Evolutionary conservation across 2,113 vertebrate species (phyloP).

Genomic region (Mus musculus): DNA sequence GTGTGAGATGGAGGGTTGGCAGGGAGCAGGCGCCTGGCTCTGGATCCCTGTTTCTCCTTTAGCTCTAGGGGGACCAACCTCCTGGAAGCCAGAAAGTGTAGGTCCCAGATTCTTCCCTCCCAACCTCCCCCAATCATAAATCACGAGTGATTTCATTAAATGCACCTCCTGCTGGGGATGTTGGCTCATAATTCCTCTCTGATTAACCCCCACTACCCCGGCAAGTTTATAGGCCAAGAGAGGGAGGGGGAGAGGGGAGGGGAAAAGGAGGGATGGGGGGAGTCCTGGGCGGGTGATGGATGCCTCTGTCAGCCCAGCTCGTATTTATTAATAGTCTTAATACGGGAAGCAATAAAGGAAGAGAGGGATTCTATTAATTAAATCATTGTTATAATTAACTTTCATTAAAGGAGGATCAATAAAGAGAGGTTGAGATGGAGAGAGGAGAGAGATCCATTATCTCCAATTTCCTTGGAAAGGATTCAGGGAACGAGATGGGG

Average conservation of each 20-base stretch:
- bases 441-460: slow-evolving; percentile 86
- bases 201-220: slow-evolving; percentile 85
- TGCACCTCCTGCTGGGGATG: slow-evolving; percentile 84
- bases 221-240: slow-evolving; percentile 84
- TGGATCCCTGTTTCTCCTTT: slow-evolving; percentile 28
- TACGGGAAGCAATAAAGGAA: slow-evolving; percentile 88
- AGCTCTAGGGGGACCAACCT: neutral
- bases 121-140: slow-evolving; percentile 77
- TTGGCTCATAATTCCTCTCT: slow-evolving; percentile 86
- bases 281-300: slow-evolving; percentile 84
- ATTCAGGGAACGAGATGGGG: slow-evolving; percentile 80
- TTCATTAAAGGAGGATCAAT: slow-evolving; percentile 90
- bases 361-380: slow-evolving; percentile 89
- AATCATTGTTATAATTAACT: slow-evolving; percentile 91
- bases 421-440: slow-evolving; percentile 85
- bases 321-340: slow-evolving; percentile 86
- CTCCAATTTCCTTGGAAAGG: slow-evolving; percentile 83
- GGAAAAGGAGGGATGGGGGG: slow-evolving; percentile 65
- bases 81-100: slow-evolving; percentile 61
- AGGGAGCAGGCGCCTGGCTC: neutral
- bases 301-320: slow-evolving; percentile 83
- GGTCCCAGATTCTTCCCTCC: slow-evolving; percentile 69
- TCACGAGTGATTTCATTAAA: slow-evolving; percentile 85
- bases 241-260: slow-evolving; percentile 61
- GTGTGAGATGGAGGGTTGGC: neutral